Percentiles rank a stretch among this genome's conserved stretches.
Evolutionary conservation across 53 echinoderm and acorn worm species (phyloP).

Genomic region (Henricia sp.): DNA sequence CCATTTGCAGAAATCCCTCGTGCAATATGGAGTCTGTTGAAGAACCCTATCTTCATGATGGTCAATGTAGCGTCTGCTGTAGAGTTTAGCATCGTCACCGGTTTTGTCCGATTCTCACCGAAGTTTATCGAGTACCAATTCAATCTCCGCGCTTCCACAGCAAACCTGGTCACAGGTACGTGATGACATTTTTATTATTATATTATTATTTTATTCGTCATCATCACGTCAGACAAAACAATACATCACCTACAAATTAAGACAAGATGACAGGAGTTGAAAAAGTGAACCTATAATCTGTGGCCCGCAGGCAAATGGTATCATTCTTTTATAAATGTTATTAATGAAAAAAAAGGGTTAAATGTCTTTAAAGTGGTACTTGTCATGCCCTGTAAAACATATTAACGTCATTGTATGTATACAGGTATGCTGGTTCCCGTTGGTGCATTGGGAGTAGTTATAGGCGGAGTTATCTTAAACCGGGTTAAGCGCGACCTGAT

Average conservation of each 20-base stretch:
- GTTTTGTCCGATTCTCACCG: slow-evolving; percentile 71
- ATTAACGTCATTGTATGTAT: too few species aligned
- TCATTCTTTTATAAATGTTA: too few species aligned
- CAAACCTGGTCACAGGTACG: slow-evolving; percentile 67
- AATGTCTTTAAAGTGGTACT: too few species aligned
- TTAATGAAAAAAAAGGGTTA: too few species aligned
- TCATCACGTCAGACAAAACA: too few species aligned
- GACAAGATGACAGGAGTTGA: too few species aligned
- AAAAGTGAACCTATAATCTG: too few species aligned
- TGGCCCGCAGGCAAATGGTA: too few species aligned
- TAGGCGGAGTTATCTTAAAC: slow-evolving; percentile 65
- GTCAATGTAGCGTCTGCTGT: slow-evolving; percentile 56
- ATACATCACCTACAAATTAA: too few species aligned
- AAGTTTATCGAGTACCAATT: slow-evolving; percentile 76
- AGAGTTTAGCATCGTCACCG: slow-evolving; percentile 69
- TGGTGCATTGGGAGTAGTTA: slow-evolving; percentile 63
- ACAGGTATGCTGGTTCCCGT: slow-evolving; percentile 62
- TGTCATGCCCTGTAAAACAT: too few species aligned
- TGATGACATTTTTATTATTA: too few species aligned
- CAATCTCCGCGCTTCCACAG: slow-evolving; percentile 58
- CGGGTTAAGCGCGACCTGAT: slow-evolving; percentile 52
- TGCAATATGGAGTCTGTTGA: slow-evolving; percentile 55
- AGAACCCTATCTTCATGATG: slow-evolving; percentile 66
- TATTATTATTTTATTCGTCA: too few species aligned
- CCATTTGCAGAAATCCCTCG: slow-evolving; percentile 56